Percentiles rank a stretch among this genome's conserved stretches.
These are phyloP conservation scores for Heliornis fulica DNA, from an alignment of 2,113 vertebrate species.

Conservation along the genomic window DNA sequence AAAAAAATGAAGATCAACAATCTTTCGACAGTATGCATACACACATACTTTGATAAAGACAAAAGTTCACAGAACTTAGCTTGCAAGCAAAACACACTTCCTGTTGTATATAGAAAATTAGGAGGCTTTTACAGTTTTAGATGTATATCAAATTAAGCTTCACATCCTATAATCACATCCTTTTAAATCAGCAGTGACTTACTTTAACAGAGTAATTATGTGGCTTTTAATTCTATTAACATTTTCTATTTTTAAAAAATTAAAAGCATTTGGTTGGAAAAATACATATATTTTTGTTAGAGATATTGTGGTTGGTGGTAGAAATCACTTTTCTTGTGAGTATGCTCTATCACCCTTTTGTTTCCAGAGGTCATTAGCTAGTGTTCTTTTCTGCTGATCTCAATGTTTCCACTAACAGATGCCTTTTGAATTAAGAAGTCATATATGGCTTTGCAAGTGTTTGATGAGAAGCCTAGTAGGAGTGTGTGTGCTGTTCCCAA, in stretches of 20 bases:
- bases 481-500: slow-evolving; percentile 30
- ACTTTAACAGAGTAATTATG: neutral
- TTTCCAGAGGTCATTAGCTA: slow-evolving; percentile 23
- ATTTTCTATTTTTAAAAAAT: neutral
- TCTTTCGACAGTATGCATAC: neutral
- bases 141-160: neutral
- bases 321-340: neutral
- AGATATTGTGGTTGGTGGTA: neutral
- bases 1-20: neutral
- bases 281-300: neutral
- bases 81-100: neutral
- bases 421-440: slow-evolving; percentile 48
- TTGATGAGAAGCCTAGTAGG: slow-evolving; percentile 13
- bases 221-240: neutral
- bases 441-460: slow-evolving; percentile 38
- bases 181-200: neutral
- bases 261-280: neutral
- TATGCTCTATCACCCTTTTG: neutral
- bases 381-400: slow-evolving; percentile 43
- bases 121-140: neutral
- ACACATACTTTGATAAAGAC: neutral
- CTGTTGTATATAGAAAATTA: neutral
- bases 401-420: slow-evolving; percentile 51
- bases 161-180: neutral
- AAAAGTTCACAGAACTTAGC: neutral